Base-by-base conservation (phyloP, 2,113 vertebrate genomes). In the Tonatia bakeri region DNA sequence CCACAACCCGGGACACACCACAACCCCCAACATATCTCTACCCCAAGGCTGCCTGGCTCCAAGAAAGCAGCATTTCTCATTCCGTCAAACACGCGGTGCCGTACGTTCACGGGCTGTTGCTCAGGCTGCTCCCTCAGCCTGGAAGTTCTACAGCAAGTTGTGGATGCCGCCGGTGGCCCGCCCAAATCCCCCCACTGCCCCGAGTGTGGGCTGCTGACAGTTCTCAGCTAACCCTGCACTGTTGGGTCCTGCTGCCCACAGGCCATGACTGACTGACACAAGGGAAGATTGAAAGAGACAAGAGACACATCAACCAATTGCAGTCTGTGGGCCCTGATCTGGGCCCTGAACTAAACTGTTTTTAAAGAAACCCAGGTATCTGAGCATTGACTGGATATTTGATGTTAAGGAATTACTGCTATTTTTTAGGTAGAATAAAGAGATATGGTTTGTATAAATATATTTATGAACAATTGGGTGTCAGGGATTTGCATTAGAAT, bases 351-450 rank as follows among this genome's bases (percentile, higher is more conserved):
- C 70, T 56, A n/a, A 93, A 72, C 7, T 47, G 47, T 75, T 84
- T 92, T 91, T 56, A 75, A 92, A 92, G 73, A 75, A 47, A 80
- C 28, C 3, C 80, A 24, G 28, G 24, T 56, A 72, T 28, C 24
- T 91, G 50, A 94, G 81, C 16, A 38, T 13, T 65, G 52, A 45
- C n/a, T 94, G 54, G 36, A 33, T 84, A 92, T 64, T 33, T 83
- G 40, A 73, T 11, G 50, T 38, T 59, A 73, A 80, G 22, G 19
- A 94, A 87, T 26, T 54, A n/a, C 0, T 82, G 17, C 36, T 73
- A 33, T 50, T 40, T 81, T 43, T 38, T 67, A 87, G 20, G 31
- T 38, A 61, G 24, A 87, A 90, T 52, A 50, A 82, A 56, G 12
- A 73, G 50, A 84, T 11, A 31, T 43, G 13, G 24, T 24, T 38